Evolutionary conservation across 2,888 invertebrate species (phyloP).

Genomic region (Sesia apiformis): DNA sequence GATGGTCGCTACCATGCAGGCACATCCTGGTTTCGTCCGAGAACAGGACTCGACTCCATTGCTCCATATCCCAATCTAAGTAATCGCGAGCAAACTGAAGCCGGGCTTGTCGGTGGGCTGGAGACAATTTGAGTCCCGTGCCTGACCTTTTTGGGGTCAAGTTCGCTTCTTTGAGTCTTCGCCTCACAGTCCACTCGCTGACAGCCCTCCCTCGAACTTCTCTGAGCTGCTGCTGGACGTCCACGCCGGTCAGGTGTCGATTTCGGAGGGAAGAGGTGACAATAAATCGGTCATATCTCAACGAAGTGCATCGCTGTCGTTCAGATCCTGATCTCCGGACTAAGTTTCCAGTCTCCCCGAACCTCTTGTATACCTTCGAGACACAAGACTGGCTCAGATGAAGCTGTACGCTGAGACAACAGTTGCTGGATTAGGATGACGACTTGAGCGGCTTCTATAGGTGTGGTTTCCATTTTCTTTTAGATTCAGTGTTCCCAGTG

Average conservation of each 20-base stretch:
- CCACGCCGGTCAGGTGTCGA: too few relatives aligned
- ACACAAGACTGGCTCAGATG: conserved; percentile 6
- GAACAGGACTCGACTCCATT: too few relatives aligned
- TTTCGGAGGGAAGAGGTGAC: conserved; percentile 9
- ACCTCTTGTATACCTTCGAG: conserved; percentile 3
- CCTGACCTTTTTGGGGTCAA: conserved; percentile 12
- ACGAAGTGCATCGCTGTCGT: conserved; percentile 7
- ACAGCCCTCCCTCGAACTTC: too few relatives aligned
- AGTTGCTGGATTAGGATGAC: too few relatives aligned
- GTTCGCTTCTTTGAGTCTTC: conserved; percentile 11
- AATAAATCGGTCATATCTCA: conserved; percentile 10
- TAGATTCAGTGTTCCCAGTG: too few relatives aligned
- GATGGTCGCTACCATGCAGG: too few relatives aligned
- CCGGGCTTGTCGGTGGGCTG: neutral
- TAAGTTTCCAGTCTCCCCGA: conserved; percentile 7
- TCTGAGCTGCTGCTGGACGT: too few relatives aligned
- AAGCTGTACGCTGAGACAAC: too few relatives aligned
- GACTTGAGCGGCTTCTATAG: too few relatives aligned
- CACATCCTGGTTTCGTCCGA: too few relatives aligned
- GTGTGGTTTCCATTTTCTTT: too few relatives aligned
- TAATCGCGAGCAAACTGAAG: neutral
- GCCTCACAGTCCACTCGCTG: conserved; percentile 15
- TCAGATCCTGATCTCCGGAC: conserved; percentile 5
- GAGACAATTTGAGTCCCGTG: conserved; percentile 10
- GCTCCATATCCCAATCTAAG: neutral